Evolutionary conservation across 2,797 vertebrate genomes (phyloP), one percentile per base, ranked within the genome.

Genomic region (Hyperoplus lanceolatus): DNA sequence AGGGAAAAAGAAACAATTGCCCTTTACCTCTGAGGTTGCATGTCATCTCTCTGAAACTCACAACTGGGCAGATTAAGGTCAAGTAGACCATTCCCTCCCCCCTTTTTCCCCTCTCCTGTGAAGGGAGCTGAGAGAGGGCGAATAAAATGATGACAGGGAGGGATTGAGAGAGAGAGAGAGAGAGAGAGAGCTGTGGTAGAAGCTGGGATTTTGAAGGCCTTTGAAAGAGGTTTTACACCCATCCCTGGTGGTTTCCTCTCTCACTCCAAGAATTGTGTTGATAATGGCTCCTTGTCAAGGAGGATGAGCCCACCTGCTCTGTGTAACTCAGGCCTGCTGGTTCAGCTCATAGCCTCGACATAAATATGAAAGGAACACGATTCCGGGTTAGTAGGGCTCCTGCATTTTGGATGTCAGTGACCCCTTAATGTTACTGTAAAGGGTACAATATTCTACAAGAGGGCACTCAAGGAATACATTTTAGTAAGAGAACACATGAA

Each of bases 41-140:
- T 94, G 94, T 94, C 94, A 94, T 95, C 94, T 93, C 90, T 93
- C 79, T 87, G 88, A 92, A 90, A 92, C 91, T 94, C 89, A 93
- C 93, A 91, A 83, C 91, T 90, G 93, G 93, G 92, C 93, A 93
- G 92, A 96, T 95, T 95, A 96, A 95, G 95, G 94, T 96, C 94
- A 95, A 95, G 91, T 95, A 93, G 91, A 93, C 89, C 90, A 81
- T 75, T 78, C 85, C 83, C 75, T 66, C 55, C 5, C 53, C 6
- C 13, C 70, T 77, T 80, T 8, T 8, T 56, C 64, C 55, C 73
- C 68, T 83, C 78, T 76, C 39, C 74, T 91, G 89, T 87, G 85
- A 89, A 85, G 89, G 87, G 81, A 91, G 81, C 82, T 64, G 87
- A 75, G 78, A 88, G 88, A 84, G 77, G 75, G 83, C 15, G 62